Evolutionary conservation across 2,888 invertebrate species (phyloP).

Genomic region (Steinernema hermaphroditum): DNA sequence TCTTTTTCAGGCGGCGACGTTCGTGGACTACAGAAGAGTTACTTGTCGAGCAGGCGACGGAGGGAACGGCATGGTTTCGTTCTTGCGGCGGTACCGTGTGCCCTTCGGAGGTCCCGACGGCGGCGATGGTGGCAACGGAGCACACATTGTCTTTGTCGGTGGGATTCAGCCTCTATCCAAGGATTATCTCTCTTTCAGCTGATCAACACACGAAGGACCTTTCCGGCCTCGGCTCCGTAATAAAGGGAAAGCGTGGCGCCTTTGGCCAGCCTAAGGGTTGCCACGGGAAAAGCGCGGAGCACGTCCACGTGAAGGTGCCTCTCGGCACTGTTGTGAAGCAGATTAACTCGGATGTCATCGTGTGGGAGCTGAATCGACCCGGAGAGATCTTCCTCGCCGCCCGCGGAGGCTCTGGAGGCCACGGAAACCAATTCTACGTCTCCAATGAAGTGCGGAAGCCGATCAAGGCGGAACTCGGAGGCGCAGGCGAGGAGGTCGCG

Average conservation of each 20-base stretch:
- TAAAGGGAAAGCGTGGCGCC: constrained; percentile 54
- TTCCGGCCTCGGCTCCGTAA: constrained; percentile 48
- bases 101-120: constrained; percentile 92
- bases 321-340: constrained; percentile 78
- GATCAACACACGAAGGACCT: constrained; percentile 52
- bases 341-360: constrained; percentile 69
- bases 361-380: constrained; percentile 75
- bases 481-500: constrained; percentile 76
- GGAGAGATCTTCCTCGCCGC: constrained; percentile 87
- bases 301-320: constrained; percentile 74
- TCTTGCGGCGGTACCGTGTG: constrained; percentile 80
- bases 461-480: constrained; percentile 83
- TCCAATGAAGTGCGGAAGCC: constrained; percentile 80
- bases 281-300: constrained; percentile 53
- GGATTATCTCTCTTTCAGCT: constrained; percentile 41
- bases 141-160: constrained; percentile 35
- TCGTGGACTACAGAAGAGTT: constrained; percentile 58
- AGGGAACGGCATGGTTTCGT: constrained; percentile 88
- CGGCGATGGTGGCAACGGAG: constrained; percentile 84
- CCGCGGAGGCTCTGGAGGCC: constrained; percentile 91
- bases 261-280: constrained; percentile 51
- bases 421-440: constrained; percentile 89
- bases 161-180: background rate
- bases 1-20: constrained; percentile 46
- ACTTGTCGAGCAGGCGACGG: constrained; percentile 80